phyloP scores from a whole-genome alignment of 2,888 invertebrate species.

The Anthrax anthrax region DNA sequence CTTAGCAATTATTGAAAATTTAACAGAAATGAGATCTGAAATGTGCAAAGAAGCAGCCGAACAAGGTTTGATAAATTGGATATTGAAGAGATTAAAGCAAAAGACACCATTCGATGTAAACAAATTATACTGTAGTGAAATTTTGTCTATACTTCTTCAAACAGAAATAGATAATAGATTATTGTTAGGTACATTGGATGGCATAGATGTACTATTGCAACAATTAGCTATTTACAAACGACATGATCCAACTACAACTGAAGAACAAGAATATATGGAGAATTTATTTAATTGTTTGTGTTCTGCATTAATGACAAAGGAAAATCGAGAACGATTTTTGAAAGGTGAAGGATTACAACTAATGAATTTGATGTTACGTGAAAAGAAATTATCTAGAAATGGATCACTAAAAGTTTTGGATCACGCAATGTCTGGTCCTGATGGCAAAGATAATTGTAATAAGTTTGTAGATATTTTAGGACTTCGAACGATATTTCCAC shows the following conservation, averaged over 20 bases:
- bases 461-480: slow-evolving; percentile 98
- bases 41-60: slow-evolving; percentile 73
- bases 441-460: slow-evolving; percentile 90
- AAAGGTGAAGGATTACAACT: slow-evolving; percentile 92
- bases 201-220: slow-evolving; percentile 89
- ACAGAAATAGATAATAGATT: slow-evolving; percentile 69
- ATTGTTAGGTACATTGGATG: slow-evolving; percentile 80
- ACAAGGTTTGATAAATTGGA: slow-evolving; percentile 83
- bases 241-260: slow-evolving; percentile 78
- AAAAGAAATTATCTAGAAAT: slow-evolving; percentile 91
- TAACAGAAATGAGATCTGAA: slow-evolving; percentile 79
- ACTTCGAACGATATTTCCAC: slow-evolving; percentile 87
- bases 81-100: slow-evolving; percentile 72
- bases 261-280: slow-evolving; percentile 98
- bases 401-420: slow-evolving; percentile 96
- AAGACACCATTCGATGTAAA: slow-evolving; percentile 89
- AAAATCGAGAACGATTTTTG: slow-evolving; percentile 84
- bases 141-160: slow-evolving; percentile 88
- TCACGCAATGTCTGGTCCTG: slow-evolving; percentile 87
- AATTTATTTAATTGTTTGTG: slow-evolving; percentile 94
- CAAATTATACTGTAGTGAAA: slow-evolving; percentile 90
- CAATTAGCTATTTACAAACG: slow-evolving; percentile 90
- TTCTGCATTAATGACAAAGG: slow-evolving; percentile 74
- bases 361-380: slow-evolving; percentile 97
- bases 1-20: slow-evolving; percentile 80